Percentiles rank a stretch among this genome's conserved stretches.
phyloP scores from a whole-genome alignment of 37 sponge, comb jelly and placozoan genomes.

The Mnemiopsis leidyi region DNA sequence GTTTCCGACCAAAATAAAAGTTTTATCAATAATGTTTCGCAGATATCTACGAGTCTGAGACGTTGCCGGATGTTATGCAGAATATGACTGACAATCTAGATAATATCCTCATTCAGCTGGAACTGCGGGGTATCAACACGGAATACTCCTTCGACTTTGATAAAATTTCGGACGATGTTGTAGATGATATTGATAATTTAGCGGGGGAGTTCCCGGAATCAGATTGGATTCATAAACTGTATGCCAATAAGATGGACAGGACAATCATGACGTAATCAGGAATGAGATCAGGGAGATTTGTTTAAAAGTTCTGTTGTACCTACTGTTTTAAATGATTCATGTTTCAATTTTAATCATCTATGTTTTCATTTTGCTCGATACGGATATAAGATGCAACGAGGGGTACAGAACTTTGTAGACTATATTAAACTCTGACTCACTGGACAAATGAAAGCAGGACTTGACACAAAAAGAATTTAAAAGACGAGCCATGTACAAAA shows the following conservation, averaged over 20 bases:
- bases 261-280: no score
- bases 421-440: no score
- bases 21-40: no score
- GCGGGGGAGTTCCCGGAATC: neutral
- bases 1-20: no score
- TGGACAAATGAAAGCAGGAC: no score
- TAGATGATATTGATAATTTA: neutral
- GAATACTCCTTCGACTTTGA: neutral
- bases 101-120: neutral
- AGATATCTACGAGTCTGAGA: neutral
- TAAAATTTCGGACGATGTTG: neutral
- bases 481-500: neutral
- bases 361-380: no score
- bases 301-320: no score
- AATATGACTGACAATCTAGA: constrained; percentile 18
- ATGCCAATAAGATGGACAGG: neutral
- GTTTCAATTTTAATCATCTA: no score
- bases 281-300: no score
- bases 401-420: no score
- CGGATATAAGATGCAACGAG: no score
- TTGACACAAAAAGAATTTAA: neutral
- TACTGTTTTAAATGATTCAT: no score
- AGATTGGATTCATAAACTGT: neutral
- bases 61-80: neutral
- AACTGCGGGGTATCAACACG: constrained; percentile 12